Conservation (phyloP, 2,113 vertebrate species). For the Eira barbara region DNA sequence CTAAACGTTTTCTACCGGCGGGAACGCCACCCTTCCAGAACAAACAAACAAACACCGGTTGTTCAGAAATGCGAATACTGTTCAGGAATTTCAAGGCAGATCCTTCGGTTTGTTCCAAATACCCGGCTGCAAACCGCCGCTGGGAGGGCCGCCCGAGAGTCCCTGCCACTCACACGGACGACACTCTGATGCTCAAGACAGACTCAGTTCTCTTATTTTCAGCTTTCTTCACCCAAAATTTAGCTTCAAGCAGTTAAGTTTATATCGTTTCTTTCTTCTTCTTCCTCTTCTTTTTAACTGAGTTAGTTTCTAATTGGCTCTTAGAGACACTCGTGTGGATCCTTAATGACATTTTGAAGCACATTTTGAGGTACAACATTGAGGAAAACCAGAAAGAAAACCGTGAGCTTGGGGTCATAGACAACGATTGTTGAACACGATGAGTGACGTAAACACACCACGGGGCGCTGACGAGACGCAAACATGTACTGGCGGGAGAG, state of each 20-base stretch:
- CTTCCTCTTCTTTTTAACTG: too few species aligned
- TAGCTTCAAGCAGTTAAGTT: background rate
- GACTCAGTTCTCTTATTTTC: too few species aligned
- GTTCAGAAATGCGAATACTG: background rate
- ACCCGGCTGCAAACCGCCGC: too few species aligned
- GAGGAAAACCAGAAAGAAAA: background rate
- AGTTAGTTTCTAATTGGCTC: background rate
- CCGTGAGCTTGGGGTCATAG: background rate
- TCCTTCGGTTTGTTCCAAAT: too few species aligned
- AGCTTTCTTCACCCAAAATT: background rate
- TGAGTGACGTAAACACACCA: background rate
- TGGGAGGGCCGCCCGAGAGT: accelerated
- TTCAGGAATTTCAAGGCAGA: background rate
- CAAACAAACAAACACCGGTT: background rate
- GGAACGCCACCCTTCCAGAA: too few species aligned
- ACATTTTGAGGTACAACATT: background rate
- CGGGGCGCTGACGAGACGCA: background rate
- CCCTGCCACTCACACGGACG: accelerated
- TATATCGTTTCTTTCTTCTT: too few species aligned
- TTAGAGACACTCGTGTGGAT: background rate
- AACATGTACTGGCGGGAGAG: accelerated
- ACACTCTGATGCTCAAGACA: background rate
- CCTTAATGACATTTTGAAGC: background rate
- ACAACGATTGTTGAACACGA: background rate
- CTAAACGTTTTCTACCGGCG: background rate